Evolutionary conservation across 1,140 invertebrate species (phyloP), one percentile per base, ranked within the genome.

Genomic region (Paraescarpia echinospica): DNA sequence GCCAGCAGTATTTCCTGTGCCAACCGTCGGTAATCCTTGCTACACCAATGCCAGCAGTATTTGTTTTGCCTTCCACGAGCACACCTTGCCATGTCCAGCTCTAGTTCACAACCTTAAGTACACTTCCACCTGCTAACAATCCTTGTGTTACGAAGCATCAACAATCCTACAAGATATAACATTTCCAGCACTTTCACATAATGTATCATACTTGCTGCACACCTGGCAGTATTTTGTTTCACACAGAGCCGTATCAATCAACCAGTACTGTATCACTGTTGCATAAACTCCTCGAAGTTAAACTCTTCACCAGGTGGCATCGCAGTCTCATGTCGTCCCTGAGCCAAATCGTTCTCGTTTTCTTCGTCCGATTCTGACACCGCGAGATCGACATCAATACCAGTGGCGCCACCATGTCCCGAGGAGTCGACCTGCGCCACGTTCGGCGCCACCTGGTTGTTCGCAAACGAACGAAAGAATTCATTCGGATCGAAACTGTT

Each of bases 311-410:
- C 90, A 94, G 94, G 35, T 92, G 9, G 94, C 94, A 35, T 93
- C 51, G n/a, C 93, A 89, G 34, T 91, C 89, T 18, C 92, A 93
- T 34, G 91, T 90, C 12, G 91, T 77, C 34, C 89, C 89, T 22
- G 92, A 48, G 41, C 35, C 93, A 93, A 33, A 93, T 34, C n/a
- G 34, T 90, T 93, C 1, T 96, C 95, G 91, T 96, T 95, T 93
- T 98, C 97, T 90, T 98, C 97, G n/a, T 98, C 98, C 90, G 97
- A 98, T 93, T 98, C 98, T 27, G 97, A 98, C 35, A 98, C 97
- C 91, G 97, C 97, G 88, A 98, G 96, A 96, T 98, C 98, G 89
- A 97, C 97, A 92, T 97, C 97, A 90, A 98, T 90, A 92, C 93
- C 92, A 9, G 91, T 91, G n/a, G 89, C 51, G 41, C 90, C n/a